These are phyloP conservation scores for Vulpes lagopus DNA, from an alignment of 2,113 vertebrate genomes.

Conservation along the genomic window DNA sequence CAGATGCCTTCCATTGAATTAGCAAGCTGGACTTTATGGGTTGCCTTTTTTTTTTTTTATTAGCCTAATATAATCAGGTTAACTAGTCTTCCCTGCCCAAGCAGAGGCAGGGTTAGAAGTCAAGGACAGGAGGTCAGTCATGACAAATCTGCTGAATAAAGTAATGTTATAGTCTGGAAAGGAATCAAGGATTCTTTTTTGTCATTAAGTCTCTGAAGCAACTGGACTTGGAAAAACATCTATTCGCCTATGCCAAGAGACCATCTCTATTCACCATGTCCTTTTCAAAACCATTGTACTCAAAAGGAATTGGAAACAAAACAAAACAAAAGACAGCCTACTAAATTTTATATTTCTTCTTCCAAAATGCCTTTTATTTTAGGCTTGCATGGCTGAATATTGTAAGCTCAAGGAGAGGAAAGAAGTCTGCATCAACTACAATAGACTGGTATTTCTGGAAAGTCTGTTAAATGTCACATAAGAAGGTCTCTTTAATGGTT, in stretches of 20 bases:
- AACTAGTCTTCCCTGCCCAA: not conserved
- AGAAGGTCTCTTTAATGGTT: not conserved
- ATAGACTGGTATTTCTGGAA: not conserved
- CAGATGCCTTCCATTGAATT: not conserved
- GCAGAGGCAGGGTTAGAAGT: not conserved
- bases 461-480: not conserved
- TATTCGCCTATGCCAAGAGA: not conserved
- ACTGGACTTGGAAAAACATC: not conserved
- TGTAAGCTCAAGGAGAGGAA: not conserved
- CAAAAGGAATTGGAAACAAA: not conserved
- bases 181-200: not conserved
- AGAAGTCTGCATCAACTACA: not conserved
- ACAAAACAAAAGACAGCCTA: not conserved
- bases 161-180: not conserved
- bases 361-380: not conserved
- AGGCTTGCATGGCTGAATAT: not conserved
- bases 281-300: not conserved
- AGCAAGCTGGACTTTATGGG: not conserved
- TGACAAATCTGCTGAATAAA: not conserved
- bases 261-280: not conserved
- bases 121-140: not conserved
- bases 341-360: slow-evolving; percentile 30
- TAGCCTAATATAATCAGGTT: not conserved
- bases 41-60: not conserved
- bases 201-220: not conserved